These are phyloP conservation scores for Microctenopoma stevenorrisi DNA, from an alignment of 2,797 vertebrate genomes.

Conservation along the genomic window DNA sequence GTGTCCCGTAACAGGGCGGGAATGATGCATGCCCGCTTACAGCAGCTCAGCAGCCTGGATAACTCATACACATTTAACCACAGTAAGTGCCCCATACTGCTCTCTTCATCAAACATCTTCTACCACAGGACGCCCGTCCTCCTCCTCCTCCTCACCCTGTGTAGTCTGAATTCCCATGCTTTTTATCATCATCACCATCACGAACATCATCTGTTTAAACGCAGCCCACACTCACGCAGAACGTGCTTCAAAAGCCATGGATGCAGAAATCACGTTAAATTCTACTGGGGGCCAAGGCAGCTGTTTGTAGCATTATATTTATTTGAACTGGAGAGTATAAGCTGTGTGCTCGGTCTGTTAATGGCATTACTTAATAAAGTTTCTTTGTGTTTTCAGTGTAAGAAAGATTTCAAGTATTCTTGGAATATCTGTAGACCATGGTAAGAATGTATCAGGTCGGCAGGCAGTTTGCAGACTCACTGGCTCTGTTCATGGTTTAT, in stretches of 20 bases:
- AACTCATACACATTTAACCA: conserved; percentile 99
- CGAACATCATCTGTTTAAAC: conserved; percentile 31
- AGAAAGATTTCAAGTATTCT: conserved; percentile 99
- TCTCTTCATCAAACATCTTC: conserved; percentile 58
- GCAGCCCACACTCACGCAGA: conserved; percentile 21
- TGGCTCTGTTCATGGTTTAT: conserved; percentile 75
- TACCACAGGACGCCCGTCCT: conserved; percentile 20
- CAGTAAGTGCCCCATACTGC: conserved; percentile 87
- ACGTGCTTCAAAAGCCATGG: conserved; percentile 12
- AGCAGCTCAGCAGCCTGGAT: conserved; percentile 99
- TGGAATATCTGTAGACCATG: conserved; percentile 99
- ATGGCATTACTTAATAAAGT: conserved; percentile 84
- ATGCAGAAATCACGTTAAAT: background rate
- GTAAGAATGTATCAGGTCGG: conserved; percentile 93
- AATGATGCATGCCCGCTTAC: conserved; percentile 99
- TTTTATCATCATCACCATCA: conserved; percentile 43
- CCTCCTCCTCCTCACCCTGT: conserved; percentile 29
- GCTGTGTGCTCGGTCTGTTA: conserved; percentile 46
- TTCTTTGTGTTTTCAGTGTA: conserved; percentile 99
- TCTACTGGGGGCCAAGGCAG: background rate
- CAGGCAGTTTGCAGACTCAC: conserved; percentile 73
- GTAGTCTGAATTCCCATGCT: conserved; percentile 46
- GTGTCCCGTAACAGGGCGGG: conserved; percentile 99
- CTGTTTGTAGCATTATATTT: conserved; percentile 5
- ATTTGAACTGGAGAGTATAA: conserved; percentile 20